Evolutionary conservation across 2,113 vertebrate genomes (phyloP).

Genomic region (Psilopogon haemacephalus): DNA sequence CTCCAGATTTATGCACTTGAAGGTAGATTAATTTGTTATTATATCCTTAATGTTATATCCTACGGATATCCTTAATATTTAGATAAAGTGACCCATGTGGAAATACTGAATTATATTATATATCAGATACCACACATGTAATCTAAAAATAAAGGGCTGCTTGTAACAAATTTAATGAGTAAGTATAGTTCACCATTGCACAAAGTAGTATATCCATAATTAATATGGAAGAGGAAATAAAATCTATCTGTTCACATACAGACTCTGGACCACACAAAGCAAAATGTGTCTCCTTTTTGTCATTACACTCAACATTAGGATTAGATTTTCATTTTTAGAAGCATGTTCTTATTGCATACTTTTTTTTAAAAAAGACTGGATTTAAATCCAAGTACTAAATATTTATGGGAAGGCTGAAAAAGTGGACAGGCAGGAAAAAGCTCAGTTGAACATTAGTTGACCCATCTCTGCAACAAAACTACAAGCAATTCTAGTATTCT

Average conservation of each 20-base stretch:
- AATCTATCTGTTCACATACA: not conserved
- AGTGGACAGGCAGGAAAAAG: not conserved
- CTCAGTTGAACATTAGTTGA: not conserved
- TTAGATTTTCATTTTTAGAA: not conserved
- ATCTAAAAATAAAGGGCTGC: not conserved
- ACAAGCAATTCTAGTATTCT: not conserved
- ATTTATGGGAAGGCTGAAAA: not conserved
- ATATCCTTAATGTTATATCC: too few relatives aligned
- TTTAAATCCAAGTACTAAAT: not conserved
- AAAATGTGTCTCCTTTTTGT: not conserved
- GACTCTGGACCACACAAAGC: not conserved
- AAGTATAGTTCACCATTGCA: not conserved
- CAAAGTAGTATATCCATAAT: fast-evolving
- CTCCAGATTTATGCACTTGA: not conserved
- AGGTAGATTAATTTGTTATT: not conserved
- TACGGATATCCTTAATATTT: not conserved
- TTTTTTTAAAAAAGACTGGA: not conserved
- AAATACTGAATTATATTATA: not conserved
- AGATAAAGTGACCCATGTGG: not conserved
- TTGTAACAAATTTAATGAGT: not conserved
- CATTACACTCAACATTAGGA: not conserved
- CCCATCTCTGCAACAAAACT: not conserved
- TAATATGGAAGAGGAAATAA: not conserved
- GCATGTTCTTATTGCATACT: not conserved
- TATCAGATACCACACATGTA: not conserved